Conservation (phyloP, 1,140 invertebrate species). For the Rhyacophila brunnea region DNA sequence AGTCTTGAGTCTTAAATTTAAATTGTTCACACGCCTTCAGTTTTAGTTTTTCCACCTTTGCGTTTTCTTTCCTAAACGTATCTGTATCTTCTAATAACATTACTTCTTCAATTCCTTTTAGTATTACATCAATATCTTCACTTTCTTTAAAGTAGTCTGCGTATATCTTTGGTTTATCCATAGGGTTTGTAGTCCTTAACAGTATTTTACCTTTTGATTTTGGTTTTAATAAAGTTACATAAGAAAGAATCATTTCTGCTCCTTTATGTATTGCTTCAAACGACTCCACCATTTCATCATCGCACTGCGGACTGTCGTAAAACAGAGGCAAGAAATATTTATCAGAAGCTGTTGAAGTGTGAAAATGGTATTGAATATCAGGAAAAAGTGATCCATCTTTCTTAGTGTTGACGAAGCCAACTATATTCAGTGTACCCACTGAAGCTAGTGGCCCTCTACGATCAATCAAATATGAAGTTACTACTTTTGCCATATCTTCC, state of each 20-base stretch:
- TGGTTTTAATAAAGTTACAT: conserved; percentile 53
- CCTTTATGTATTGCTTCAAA: conserved; percentile 38
- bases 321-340: not conserved
- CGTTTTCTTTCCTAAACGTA: conserved; percentile 44
- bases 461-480: conserved; percentile 5
- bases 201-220: conserved; percentile 59
- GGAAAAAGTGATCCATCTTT: conserved; percentile 17
- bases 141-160: conserved; percentile 64
- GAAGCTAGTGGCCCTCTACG: conserved; percentile 7
- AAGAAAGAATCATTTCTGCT: conserved; percentile 44
- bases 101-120: conserved; percentile 56
- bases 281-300: conserved; percentile 7
- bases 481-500: not conserved
- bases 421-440: conserved; percentile 4
- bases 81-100: conserved; percentile 52
- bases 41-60: conserved; percentile 43
- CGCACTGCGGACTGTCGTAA: conserved; percentile 7
- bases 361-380: conserved; percentile 26
- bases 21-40: conserved; percentile 45
- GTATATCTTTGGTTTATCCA: conserved; percentile 62
- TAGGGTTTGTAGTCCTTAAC: conserved; percentile 58
- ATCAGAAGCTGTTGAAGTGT: not conserved
- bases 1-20: conserved; percentile 47
- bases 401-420: conserved; percentile 36
- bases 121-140: conserved; percentile 54